Percentiles rank a stretch among this genome's conserved stretches.
Evolutionary conservation across 64 coral and sea anemone genomes (phyloP).

Genomic region (Cladopsammia gracilis): DNA sequence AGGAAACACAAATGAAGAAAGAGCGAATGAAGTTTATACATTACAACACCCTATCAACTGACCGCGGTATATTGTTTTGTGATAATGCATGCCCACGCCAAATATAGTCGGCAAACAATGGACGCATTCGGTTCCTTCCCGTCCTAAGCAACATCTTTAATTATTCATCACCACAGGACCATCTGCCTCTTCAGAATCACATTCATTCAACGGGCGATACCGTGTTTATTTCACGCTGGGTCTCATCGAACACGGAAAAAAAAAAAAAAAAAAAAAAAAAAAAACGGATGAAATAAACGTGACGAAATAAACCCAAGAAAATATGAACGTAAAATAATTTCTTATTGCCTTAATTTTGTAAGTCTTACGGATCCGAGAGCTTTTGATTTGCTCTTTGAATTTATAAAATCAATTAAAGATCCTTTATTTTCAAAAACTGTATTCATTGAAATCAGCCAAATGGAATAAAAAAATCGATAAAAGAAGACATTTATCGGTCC

Average conservation of each 20-base stretch:
- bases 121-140: neutral
- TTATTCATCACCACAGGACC: constrained; percentile 34
- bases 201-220: neutral
- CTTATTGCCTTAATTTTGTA: neutral
- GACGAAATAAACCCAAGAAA: neutral
- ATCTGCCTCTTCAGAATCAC: constrained; percentile 19
- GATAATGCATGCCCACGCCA: constrained; percentile 26
- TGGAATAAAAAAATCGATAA: neutral
- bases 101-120: constrained; percentile 19
- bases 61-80: neutral
- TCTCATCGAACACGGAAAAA: neutral
- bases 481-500: no score
- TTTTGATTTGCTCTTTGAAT: neutral
- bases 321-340: no score
- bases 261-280: neutral
- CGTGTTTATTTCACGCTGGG: neutral
- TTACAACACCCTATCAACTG: constrained; percentile 23
- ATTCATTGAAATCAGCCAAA: neutral
- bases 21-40: constrained; percentile 19
- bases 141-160: constrained; percentile 28
- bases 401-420: neutral
- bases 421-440: neutral
- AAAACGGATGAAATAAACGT: neutral
- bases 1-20: constrained; percentile 29
- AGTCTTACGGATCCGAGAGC: neutral